A percentile compares a stretch with the other conserved stretches of the same genome.
These are phyloP conservation scores for Petrocephalus zakoni DNA, from an alignment of 2,113 vertebrate species.

Conservation along the genomic window DNA sequence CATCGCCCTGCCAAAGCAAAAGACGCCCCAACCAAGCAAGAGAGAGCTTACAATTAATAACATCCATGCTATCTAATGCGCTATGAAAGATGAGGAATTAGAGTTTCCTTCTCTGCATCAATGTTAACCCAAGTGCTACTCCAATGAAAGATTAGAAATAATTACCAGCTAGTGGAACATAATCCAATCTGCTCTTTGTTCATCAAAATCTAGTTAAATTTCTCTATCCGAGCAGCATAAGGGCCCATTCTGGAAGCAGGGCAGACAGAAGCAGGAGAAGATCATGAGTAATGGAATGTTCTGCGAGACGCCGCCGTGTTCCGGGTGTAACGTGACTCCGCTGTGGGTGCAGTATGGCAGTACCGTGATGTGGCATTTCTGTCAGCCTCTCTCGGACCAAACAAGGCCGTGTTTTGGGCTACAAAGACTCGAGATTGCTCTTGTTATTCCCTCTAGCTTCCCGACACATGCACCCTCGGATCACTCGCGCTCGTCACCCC, in stretches of 20 bases:
- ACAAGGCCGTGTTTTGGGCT: not conserved
- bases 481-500: not conserved
- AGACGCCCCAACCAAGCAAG: not conserved
- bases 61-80: not conserved
- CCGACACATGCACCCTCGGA: not conserved
- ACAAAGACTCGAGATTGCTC: not conserved
- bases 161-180: constrained; percentile 19
- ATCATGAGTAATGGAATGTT: not conserved
- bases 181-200: constrained; percentile 39
- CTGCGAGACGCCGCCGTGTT: not conserved
- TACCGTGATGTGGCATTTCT: not conserved
- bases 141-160: constrained; percentile 9
- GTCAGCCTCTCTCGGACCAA: not conserved
- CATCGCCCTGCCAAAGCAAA: not conserved
- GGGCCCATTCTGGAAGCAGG: constrained; percentile 7
- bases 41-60: not conserved
- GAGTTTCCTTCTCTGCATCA: not conserved
- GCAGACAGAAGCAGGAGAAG: constrained; percentile 26
- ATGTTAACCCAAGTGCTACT: not conserved
- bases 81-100: not conserved
- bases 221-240: not conserved
- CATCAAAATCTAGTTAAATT: constrained; percentile 44
- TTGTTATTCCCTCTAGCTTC: not conserved
- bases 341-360: not conserved
- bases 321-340: not conserved